phyloP scores from a whole-genome alignment of 2,888 invertebrate species.

The Heliconius hortense region DNA sequence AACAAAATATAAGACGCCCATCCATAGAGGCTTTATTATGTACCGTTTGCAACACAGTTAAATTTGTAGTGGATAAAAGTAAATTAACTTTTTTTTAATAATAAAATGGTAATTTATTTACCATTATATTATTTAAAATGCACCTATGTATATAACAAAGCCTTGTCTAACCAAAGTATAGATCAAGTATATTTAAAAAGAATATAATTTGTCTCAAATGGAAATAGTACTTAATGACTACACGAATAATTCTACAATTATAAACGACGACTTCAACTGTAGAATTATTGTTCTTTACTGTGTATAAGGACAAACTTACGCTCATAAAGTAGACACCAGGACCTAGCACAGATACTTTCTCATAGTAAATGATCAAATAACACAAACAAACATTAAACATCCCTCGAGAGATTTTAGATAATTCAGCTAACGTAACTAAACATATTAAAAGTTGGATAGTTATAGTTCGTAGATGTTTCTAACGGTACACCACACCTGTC shows the following conservation, averaged over 20 bases:
- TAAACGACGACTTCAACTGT: not conserved
- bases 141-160: not conserved
- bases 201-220: not conserved
- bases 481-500: conserved; percentile 35
- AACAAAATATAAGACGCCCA: conserved; percentile 19
- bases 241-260: not conserved
- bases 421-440: conserved; percentile 14
- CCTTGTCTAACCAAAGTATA: not conserved
- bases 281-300: not conserved
- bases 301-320: not conserved
- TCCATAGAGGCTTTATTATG: conserved; percentile 19
- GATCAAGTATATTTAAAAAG: not conserved
- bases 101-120: too few species aligned
- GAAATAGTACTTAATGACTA: not conserved
- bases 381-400: conserved; percentile 8
- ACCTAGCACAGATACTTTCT: not conserved
- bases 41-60: conserved; percentile 19
- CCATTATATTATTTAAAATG: too few species aligned
- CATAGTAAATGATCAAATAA: conserved; percentile 15
- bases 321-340: not conserved
- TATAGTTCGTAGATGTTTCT: conserved; percentile 3
- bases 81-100: not conserved
- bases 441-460: conserved; percentile 24
- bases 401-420: conserved; percentile 18
- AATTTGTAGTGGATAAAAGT: not conserved